Base-by-base conservation (phyloP, 2,113 vertebrate species). In the Callorhinus ursinus region DNA sequence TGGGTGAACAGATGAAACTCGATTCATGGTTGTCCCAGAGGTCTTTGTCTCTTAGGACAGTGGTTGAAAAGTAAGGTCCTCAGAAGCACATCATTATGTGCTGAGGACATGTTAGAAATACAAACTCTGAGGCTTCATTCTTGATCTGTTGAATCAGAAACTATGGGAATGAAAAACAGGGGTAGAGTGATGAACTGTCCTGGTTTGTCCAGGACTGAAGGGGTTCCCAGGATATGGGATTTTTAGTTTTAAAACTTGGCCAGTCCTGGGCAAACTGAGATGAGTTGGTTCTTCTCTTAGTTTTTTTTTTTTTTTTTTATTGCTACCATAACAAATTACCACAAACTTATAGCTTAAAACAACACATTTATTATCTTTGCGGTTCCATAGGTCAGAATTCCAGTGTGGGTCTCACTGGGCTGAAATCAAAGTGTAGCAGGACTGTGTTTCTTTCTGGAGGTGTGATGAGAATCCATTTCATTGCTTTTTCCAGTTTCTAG, bases 1-100 rank as follows among this genome's bases (percentile, higher is more conserved):
- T 55, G 61, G 10, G 36, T 93, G 57, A 96, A 93, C 7, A 94
- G 49, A 74, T 95, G 69, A 83, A 95, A 80, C 65, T 93, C 53
- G 82, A 12, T 71, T 94, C 24, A 4, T 51, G 26, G 4, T 74
- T 95, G 21, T 91, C 61, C 12, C 28, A 65, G 59, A 90, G 1
- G 15, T 28, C 86, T 95, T 72, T 86, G 18, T 71, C 28, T 92
- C 28, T 76, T 69, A 28, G 65, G 3, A 65, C 4, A 71, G 16
- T 84, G 24, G 9, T 71, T 94, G 65, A 80, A 90, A 97, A 92
- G 14, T 88, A 74, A 79, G 21, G 12, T 81, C 18, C 76, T 36
- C 26, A 84, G 67, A 87, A 88, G n/a, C 19, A 88, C 11, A 46
- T 79, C 3, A 61, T 5, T 19, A 65, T 72, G 18, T 85, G 46